These are phyloP conservation scores for Nomada fucata DNA, from an alignment of 2,888 invertebrate species.

Conservation along the genomic window DNA sequence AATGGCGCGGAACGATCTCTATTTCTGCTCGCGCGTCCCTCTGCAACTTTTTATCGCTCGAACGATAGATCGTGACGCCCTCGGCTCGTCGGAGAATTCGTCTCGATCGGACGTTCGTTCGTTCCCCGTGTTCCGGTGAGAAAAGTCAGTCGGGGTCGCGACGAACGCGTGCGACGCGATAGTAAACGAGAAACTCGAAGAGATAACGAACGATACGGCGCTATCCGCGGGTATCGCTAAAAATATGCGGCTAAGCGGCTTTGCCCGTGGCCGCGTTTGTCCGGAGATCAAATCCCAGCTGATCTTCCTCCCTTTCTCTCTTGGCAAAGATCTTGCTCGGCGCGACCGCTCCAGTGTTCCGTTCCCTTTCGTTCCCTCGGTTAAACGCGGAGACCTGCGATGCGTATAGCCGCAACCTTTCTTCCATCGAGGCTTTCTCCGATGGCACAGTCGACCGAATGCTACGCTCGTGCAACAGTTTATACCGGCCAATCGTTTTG, in stretches of 20 bases:
- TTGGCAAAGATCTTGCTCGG: not conserved
- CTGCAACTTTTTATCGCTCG: too few species aligned
- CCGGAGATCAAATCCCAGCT: conserved; percentile 29
- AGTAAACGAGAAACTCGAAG: not conserved
- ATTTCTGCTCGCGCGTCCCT: too few species aligned
- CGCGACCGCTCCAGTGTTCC: too few species aligned
- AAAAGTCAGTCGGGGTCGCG: not conserved
- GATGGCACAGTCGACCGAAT: conserved; percentile 28
- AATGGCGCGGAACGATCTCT: too few species aligned
- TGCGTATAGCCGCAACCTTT: not conserved
- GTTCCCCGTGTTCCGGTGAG: not conserved
- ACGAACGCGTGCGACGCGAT: not conserved
- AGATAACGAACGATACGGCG: not conserved
- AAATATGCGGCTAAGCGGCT: conserved; percentile 46
- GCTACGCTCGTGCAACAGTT: conserved; percentile 3
- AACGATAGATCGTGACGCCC: too few species aligned
- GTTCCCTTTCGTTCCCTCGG: not conserved
- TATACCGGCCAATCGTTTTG: conserved; percentile 8
- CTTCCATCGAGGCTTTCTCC: not conserved
- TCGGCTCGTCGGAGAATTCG: too few species aligned
- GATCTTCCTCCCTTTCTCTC: conserved; percentile 2
- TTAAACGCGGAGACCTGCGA: not conserved
- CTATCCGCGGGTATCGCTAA: conserved; percentile 6
- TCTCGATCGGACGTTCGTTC: too few species aligned
- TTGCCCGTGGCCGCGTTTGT: conserved; percentile 43